phyloP scores from a whole-genome alignment of 1,140 invertebrate species.

The Heterodera carotae region DNA sequence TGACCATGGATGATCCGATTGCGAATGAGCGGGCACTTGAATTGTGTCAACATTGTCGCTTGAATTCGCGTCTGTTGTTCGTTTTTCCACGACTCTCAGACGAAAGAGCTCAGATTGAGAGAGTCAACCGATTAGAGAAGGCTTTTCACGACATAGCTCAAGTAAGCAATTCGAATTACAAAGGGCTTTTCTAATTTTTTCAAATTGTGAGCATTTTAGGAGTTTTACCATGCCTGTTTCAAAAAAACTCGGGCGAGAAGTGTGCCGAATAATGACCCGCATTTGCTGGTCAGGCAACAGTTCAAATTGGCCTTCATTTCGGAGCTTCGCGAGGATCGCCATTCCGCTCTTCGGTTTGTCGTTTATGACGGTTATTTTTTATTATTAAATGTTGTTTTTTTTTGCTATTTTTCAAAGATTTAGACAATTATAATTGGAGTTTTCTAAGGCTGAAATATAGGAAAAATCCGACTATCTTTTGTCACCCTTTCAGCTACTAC shows the following conservation, averaged over 20 bases:
- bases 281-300: slow-evolving; percentile 81
- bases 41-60: slow-evolving; percentile 84
- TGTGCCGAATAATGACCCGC: slow-evolving; percentile 50
- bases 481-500: slow-evolving; percentile 42
- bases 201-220: slow-evolving; percentile 57
- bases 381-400: no score
- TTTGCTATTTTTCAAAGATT: no score
- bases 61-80: slow-evolving; percentile 87
- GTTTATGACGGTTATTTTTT: slow-evolving; percentile 23
- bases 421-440: no score
- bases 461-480: no score
- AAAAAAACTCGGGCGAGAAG: slow-evolving; percentile 66
- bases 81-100: slow-evolving; percentile 86
- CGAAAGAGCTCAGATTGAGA: slow-evolving; percentile 48
- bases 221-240: slow-evolving; percentile 86
- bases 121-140: slow-evolving; percentile 74
- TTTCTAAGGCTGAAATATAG: no score
- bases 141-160: slow-evolving; percentile 89
- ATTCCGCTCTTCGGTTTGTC: slow-evolving; percentile 81
- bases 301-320: slow-evolving; percentile 96
- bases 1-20: slow-evolving; percentile 77
- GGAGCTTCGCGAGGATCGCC: slow-evolving; percentile 86
- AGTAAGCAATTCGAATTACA: no score
- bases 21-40: slow-evolving; percentile 84
- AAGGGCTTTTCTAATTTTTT: not conserved